Base-by-base conservation (phyloP, 2,888 invertebrate genomes). In the Elgonia sp. region DNA sequence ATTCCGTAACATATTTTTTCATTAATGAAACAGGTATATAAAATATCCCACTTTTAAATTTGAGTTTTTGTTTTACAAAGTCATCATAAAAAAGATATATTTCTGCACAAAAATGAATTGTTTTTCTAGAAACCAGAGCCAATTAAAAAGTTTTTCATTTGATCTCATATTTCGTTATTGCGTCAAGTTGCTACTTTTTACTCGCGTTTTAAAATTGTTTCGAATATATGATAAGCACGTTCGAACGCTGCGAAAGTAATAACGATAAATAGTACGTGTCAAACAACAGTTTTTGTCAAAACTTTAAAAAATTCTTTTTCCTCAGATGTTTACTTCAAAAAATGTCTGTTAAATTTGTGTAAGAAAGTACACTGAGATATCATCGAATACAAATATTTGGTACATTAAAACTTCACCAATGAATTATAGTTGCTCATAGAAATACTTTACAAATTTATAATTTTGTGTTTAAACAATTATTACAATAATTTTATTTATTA, bases 191-290 rank as follows among this genome's bases (percentile, higher is more conserved):
- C 10, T 37, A 53, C n/a, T n/a, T 53, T 37, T 53, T 40, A n/a
- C 10, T 65, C 65, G 12, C 37, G 29, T 67, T 53, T 55, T 20
- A 20, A 46, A 65, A 55, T 53, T 67, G 76, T 77, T 55, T 67
- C 62, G 40, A 75, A 62, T 29, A 67, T 67, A 55, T 42, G 65
- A 77, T 67, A 65, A 70, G 70, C 70, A 70, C 80, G 80, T 80
- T 69, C 39, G 42, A 69, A 69, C 21, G 69, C 21, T 37, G 55
- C 70, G 46, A 80, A 70, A 69, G 50, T 69, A 42, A 70, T 62
- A 55, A 62, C 42, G 70, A 70, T 70, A 70, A 80, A 60, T 55
- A 50, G 62, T 70, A 80, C 80, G 70, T 80, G 80, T 53, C 60
- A 8, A 62, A 40, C 55, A 60, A 6, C 29, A 7, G n/a, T 39